A percentile compares a stretch with the other conserved stretches of the same genome.
phyloP scores from a whole-genome alignment of 1,140 invertebrate genomes.

The Euborellia annulipes region DNA sequence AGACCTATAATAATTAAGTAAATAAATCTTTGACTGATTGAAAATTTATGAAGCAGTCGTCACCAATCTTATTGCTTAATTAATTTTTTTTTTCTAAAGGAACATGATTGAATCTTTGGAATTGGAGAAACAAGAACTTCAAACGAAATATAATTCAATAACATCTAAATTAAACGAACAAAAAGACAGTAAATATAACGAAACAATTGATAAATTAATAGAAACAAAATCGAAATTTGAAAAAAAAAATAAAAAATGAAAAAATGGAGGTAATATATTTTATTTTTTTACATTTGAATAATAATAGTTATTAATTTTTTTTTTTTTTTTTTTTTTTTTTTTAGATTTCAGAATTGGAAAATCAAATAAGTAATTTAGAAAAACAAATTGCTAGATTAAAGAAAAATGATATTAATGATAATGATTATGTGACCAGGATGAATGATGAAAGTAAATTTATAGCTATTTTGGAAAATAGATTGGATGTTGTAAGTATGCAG shows the following conservation, averaged over 20 bases:
- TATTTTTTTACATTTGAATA: not conserved
- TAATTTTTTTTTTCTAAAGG: slow-evolving; percentile 15
- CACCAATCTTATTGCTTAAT: not conserved
- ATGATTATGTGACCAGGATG: slow-evolving; percentile 23
- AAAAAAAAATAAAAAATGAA: slow-evolving; percentile 15
- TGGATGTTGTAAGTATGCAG: slow-evolving; percentile 39
- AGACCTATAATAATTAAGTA: no score
- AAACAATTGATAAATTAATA: not conserved
- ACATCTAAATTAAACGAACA: not conserved
- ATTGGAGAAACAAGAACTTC: slow-evolving; percentile 14
- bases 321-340: slow-evolving; percentile 1
- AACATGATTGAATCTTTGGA: slow-evolving; percentile 15
- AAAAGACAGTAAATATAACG: not conserved
- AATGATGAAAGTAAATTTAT: slow-evolving; percentile 38
- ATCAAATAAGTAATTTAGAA: slow-evolving; percentile 17
- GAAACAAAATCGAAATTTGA: slow-evolving; percentile 6
- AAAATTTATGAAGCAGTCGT: no score
- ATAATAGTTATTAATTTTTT: not conserved
- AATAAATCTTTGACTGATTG: no score
- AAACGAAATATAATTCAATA: slow-evolving; percentile 10
- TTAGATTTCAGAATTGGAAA: slow-evolving; percentile 14
- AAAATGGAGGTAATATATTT: slow-evolving; percentile 12
- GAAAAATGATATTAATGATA: slow-evolving; percentile 13
- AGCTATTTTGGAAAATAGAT: slow-evolving; percentile 46
- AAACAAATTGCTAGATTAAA: slow-evolving; percentile 14